Percentiles rank a stretch among this genome's conserved stretches.
Evolutionary conservation across 2,797 vertebrate species (phyloP).

Genomic region (Eidolon dupreanum): DNA sequence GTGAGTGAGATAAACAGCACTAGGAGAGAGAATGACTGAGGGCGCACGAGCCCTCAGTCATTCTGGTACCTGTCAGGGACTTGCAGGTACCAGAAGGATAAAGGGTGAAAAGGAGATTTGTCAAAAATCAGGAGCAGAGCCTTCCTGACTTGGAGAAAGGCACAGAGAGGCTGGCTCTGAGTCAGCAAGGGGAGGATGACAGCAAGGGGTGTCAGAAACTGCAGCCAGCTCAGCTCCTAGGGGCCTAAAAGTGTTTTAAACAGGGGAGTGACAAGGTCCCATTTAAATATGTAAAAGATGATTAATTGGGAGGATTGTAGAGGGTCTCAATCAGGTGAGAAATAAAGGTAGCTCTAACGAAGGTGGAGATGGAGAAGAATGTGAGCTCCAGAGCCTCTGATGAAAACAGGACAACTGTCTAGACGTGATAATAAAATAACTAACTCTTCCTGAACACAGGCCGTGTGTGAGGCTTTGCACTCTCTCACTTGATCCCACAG

Average conservation of each 20-base stretch:
- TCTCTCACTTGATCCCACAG: not conserved
- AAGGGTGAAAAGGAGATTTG: not conserved
- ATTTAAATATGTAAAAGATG: not conserved
- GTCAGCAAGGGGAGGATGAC: not conserved
- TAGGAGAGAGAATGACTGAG: fast-evolving
- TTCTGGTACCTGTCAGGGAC: not conserved
- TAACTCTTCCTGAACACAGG: fast-evolving
- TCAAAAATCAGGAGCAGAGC: not conserved
- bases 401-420: not conserved
- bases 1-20: fast-evolving
- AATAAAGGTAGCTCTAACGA: not conserved
- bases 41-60: fast-evolving
- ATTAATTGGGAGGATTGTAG: not conserved
- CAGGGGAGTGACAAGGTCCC: not conserved
- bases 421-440: not conserved
- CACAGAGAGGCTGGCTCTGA: not conserved
- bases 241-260: not conserved
- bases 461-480: fast-evolving
- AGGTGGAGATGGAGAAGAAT: not conserved
- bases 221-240: not conserved
- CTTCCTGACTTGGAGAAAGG: not conserved
- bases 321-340: not conserved
- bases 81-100: fast-evolving
- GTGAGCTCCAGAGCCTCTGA: not conserved
- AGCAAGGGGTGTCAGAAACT: too few species aligned